Evolutionary conservation across 1,140 invertebrate genomes (phyloP).

Genomic region (Fopius arisanus): DNA sequence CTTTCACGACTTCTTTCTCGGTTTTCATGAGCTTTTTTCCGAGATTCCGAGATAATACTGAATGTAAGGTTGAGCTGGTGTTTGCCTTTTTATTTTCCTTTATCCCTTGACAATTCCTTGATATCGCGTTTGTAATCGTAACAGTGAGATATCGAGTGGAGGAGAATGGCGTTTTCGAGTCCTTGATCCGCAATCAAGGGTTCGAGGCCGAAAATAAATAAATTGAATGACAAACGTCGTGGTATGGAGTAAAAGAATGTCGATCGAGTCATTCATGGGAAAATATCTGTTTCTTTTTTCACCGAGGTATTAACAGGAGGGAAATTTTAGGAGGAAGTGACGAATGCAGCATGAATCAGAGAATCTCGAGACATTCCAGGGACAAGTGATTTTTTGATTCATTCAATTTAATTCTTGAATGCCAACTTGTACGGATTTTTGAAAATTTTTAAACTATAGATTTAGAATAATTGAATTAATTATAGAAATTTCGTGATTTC

Average conservation of each 20-base stretch:
- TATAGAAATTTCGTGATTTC: background rate
- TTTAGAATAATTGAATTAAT: too few relatives aligned
- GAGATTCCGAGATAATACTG: background rate
- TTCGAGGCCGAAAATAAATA: constrained; percentile 8
- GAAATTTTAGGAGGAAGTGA: background rate
- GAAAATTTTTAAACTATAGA: too few relatives aligned
- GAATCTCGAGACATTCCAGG: background rate
- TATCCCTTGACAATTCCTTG: background rate
- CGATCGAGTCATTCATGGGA: background rate
- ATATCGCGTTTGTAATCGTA: background rate
- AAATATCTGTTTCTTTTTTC: too few relatives aligned
- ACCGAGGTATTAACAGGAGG: background rate
- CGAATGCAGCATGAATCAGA: constrained; percentile 22
- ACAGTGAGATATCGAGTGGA: background rate
- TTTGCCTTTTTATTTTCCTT: background rate
- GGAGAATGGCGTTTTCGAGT: constrained; percentile 11
- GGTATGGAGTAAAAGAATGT: background rate
- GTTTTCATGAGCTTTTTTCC: background rate
- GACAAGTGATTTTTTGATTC: constrained; percentile 22
- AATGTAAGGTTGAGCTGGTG: background rate
- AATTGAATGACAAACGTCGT: background rate
- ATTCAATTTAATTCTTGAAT: too few relatives aligned
- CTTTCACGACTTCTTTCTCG: background rate
- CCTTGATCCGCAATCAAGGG: constrained; percentile 20
- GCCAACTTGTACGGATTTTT: too few relatives aligned